A percentile compares a stretch with the other conserved stretches of the same genome.
Conservation (phyloP, 2,113 vertebrate genomes). For the Melanotaenia duboulayi region DNA sequence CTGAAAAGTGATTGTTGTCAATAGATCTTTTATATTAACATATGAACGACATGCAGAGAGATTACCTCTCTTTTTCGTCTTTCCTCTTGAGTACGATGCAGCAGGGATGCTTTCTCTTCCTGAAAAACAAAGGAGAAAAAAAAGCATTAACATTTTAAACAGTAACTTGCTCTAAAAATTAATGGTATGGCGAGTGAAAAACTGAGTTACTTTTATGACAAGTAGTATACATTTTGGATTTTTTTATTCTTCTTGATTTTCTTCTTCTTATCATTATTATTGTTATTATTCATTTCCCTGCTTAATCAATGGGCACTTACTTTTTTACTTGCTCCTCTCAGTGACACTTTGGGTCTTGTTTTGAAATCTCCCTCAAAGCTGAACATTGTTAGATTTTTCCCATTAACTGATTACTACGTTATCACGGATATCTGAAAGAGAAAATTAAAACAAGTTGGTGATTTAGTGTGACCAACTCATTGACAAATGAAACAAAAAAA, state of each 20-base stretch:
- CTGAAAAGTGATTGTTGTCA: too few relatives aligned
- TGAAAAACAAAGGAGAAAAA: conserved; percentile 63
- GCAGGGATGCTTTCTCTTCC: conserved; percentile 97
- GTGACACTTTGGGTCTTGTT: conserved; percentile 97
- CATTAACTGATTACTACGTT: conserved; percentile 81
- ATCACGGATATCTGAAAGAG: conserved; percentile 40
- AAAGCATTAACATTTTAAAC: background rate
- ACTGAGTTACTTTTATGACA: background rate
- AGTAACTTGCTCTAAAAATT: background rate
- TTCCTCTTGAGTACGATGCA: conserved; percentile 98
- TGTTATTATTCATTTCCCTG: background rate
- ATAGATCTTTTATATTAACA: background rate
- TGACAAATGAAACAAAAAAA: conserved; percentile 11
- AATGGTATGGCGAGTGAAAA: too few relatives aligned
- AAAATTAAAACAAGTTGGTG: conserved; percentile 22
- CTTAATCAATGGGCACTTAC: conserved; percentile 69
- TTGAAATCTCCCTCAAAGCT: conserved; percentile 99
- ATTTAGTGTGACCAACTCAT: background rate
- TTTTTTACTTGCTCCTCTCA: conserved; percentile 97
- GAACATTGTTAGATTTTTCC: conserved; percentile 93
- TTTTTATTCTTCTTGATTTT: too few relatives aligned
- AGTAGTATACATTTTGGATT: background rate
- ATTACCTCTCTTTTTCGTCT: conserved; percentile 95
- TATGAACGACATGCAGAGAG: background rate
- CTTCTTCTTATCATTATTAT: too few relatives aligned